These are phyloP conservation scores for Chanos chanos DNA, from an alignment of 2,797 vertebrate genomes.

Conservation along the genomic window DNA sequence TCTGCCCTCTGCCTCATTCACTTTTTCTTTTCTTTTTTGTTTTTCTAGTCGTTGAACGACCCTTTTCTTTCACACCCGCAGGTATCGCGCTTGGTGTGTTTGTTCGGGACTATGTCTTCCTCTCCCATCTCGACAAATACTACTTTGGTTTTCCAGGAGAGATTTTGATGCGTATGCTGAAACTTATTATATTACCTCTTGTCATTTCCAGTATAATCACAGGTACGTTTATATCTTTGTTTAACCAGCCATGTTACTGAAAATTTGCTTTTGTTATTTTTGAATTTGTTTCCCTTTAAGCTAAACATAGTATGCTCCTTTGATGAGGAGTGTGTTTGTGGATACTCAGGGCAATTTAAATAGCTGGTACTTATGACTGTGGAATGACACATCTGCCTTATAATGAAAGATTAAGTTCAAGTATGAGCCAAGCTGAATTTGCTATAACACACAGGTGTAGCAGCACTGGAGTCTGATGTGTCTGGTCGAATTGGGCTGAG, in stretches of 20 bases:
- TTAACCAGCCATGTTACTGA: too few species aligned
- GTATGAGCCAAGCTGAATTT: too few species aligned
- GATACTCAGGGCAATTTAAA: too few species aligned
- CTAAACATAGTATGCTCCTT: too few species aligned
- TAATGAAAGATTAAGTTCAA: too few species aligned
- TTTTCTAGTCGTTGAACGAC: background rate
- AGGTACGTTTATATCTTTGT: too few species aligned
- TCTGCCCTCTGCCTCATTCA: too few species aligned
- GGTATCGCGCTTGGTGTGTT: slow-evolving; percentile 69
- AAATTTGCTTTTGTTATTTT: background rate
- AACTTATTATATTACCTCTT: slow-evolving; percentile 75
- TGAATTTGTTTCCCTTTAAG: too few species aligned
- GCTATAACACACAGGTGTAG: too few species aligned
- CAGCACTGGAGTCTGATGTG: slow-evolving; percentile 72
- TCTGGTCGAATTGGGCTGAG: slow-evolving; percentile 55
- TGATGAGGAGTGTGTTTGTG: too few species aligned
- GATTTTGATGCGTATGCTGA: slow-evolving; percentile 80
- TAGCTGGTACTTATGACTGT: too few species aligned
- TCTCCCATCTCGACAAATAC: slow-evolving; percentile 72
- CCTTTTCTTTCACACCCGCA: slow-evolving; percentile 32
- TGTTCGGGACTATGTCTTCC: slow-evolving; percentile 68
- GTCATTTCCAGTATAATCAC: slow-evolving; percentile 81
- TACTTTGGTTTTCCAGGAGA: slow-evolving; percentile 81
- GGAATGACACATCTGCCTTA: too few species aligned
- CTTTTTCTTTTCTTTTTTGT: background rate